Evolutionary conservation across 2,888 invertebrate species (phyloP).

Genomic region (Drosophila pseudotakahashii): DNA sequence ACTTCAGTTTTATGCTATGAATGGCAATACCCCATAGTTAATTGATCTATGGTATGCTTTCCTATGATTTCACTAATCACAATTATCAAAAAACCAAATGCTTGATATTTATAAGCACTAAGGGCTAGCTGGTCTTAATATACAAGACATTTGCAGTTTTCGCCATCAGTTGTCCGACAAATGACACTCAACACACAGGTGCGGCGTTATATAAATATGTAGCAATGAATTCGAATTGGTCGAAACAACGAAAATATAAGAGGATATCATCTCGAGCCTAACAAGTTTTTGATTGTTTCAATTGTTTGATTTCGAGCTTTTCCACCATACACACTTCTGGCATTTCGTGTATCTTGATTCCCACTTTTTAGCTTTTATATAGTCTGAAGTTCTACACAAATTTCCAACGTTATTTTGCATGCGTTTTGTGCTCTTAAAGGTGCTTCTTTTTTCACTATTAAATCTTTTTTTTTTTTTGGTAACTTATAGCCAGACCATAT

Average conservation of each 20-base stretch:
- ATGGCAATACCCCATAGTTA: neutral
- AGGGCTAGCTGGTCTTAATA: slow-evolving; percentile 20
- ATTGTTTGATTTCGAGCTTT: slow-evolving; percentile 1
- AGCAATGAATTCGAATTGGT: slow-evolving; percentile 18
- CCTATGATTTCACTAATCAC: neutral
- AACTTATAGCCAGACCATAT: neutral
- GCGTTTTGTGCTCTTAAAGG: too few species aligned
- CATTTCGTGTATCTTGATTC: neutral
- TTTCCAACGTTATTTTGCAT: too few species aligned
- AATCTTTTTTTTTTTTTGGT: too few species aligned
- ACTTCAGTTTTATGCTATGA: neutral
- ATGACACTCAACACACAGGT: slow-evolving; percentile 39
- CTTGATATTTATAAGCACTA: slow-evolving; percentile 9
- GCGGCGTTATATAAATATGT: slow-evolving; percentile 32
- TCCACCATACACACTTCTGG: neutral
- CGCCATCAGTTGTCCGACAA: slow-evolving; percentile 31
- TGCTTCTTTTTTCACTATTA: neutral
- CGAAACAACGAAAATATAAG: slow-evolving; percentile 14
- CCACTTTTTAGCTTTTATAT: neutral
- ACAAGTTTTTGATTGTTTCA: slow-evolving; percentile 5
- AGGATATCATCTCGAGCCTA: slow-evolving; percentile 16
- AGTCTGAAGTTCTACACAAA: neutral
- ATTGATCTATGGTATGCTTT: neutral
- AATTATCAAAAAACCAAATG: neutral
- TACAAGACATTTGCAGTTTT: slow-evolving; percentile 8